Percentiles rank a stretch among this genome's conserved stretches.
phyloP scores from a whole-genome alignment of 2,113 vertebrate genomes.

The Ploceus nigricollis region DNA sequence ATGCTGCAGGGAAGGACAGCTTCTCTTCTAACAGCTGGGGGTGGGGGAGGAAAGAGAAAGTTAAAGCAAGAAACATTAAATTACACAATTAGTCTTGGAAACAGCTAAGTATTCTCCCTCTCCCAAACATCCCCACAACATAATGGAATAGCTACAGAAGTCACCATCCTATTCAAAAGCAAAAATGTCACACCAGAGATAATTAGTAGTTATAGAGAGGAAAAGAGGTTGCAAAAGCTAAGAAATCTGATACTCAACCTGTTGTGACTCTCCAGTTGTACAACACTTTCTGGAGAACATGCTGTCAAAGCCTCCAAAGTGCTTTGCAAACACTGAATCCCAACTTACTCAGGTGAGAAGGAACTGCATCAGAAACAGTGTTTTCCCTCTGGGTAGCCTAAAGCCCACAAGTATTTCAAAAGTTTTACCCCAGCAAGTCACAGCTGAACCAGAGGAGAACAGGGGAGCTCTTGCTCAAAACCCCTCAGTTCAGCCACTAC shows the following conservation, averaged over 20 bases:
- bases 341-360: not conserved
- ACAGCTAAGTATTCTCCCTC: not conserved
- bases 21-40: not conserved
- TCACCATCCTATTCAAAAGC: not conserved
- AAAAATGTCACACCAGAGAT: not conserved
- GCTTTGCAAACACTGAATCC: not conserved
- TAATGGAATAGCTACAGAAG: not conserved
- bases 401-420: not conserved
- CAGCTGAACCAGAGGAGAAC: not conserved
- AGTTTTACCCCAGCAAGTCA: not conserved
- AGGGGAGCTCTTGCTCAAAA: not conserved
- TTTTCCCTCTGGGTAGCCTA: not conserved
- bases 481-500: not conserved
- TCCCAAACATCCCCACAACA: not conserved
- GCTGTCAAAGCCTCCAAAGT: not conserved
- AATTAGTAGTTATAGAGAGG: not conserved
- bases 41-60: not conserved
- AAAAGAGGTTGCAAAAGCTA: not conserved
- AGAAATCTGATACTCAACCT: not conserved
- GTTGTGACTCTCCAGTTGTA: not conserved
- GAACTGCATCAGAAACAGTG: not conserved
- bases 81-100: not conserved
- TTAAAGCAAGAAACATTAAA: not conserved
- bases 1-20: constrained; percentile 9
- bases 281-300: not conserved